Evolutionary conservation across 2,888 invertebrate genomes (phyloP), one percentile per base, ranked within the genome.

Genomic region (Chrysomela aeneicollis): DNA sequence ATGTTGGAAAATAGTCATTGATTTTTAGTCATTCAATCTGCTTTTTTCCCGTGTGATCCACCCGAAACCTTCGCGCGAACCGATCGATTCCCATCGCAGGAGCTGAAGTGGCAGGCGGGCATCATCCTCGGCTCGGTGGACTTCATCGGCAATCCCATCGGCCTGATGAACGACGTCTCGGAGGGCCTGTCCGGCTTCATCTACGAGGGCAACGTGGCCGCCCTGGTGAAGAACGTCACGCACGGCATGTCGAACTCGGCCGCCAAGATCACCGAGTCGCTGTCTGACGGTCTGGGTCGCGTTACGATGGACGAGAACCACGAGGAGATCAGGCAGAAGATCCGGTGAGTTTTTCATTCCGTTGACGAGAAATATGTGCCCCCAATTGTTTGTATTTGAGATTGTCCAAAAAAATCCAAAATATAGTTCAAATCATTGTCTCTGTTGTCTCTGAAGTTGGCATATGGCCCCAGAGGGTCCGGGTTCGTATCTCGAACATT

Each of bases 201-300:
- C 70, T 90, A 92, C 70, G 98, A 98, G 82, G 96, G 97, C 37
- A 96, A 94, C 80, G 93, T 98, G 0, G 91, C 91, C 55, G 95
- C 95, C 53, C 86, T 98, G 63, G 90, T 99, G 32, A 93, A 95
- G 83, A 98, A 97, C 82, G 93, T 99, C 4, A 94, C 98, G 0
- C 98, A 99, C 81, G 99, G 98, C 8, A 87, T 98, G 71, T 97
- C 97, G 5, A 98, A 98, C 85, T 96, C 98, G 0, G 93, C 98
- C 0, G 98, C 98, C 9, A 99, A 99, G 85, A 92, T 98, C 50
- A 90, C 93, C 51, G 95, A 95, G 80, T 93, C 96, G 0, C 83
- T 98, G 71, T 96, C 97, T 0, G 97, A 97, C 82, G 95, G 94
- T 4, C 84, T 98, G 71, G 96, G 82, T 2, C 88, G 91, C 68